Evolutionary conservation across 2,888 invertebrate genomes (phyloP), one percentile per base, ranked within the genome.

Genomic region (Pandemis corylana): DNA sequence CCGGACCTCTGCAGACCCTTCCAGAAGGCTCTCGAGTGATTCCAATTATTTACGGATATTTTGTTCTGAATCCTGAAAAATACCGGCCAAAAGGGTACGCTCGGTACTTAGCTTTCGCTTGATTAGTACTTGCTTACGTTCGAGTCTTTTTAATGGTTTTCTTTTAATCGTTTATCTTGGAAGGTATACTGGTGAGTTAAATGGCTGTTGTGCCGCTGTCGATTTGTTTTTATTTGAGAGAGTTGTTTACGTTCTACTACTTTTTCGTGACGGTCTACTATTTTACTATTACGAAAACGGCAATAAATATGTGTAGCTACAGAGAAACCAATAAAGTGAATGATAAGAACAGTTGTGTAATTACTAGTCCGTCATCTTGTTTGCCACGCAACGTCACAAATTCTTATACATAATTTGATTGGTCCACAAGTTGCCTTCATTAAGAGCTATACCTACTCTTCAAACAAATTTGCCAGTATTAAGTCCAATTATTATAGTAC

Each of bases 31-130:
- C 85, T 87, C 85, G 87, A 87, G 88, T 89, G 90, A 86, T 89
- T 89, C 86, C 89, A 91, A 90, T 91, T 91, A 91, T 91, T 90
- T 91, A 90, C 90, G 91, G 90, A 89, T 89, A 90, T 91, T 91
- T 91, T 88, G 86, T 85, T 88, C 85, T 83, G 82, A 90, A 91
- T 91, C 90, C 90, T 84, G 86, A 89, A 88, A 89, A 90, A 89
- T 90, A 89, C 88, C 85, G 87, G 78, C 86, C 86, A 84, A 85
- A 87, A 87, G 84, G 87, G 83, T 83, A 81, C 81, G 75, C 67
- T 13, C 65, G 81, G 83, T 86, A 82, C 87, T 85, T 86, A 84
- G 82, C 84, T 86, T 84, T 87, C 85, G 84, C 86, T 81, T 84
- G 83, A 86, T 83, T 84, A 81, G 83, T 83, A 79, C 81, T 80